Evolutionary conservation across 2,113 vertebrate species (phyloP), one percentile per base, ranked within the genome.

Genomic region (Semicossyphus pulcher): DNA sequence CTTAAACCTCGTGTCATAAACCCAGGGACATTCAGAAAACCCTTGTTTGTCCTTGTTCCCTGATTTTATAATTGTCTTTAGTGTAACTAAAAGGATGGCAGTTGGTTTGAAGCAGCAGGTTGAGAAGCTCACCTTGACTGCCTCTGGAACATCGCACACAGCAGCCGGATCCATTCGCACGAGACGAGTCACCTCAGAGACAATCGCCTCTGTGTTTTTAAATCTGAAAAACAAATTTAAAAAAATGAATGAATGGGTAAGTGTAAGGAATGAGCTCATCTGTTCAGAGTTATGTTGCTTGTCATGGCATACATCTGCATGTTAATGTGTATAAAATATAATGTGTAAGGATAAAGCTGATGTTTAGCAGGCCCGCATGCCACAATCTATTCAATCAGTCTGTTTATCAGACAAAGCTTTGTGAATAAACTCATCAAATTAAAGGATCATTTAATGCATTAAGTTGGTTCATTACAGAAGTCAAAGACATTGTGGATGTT

Each of bases 191-290:
- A 99, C 97, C 90, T 99, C 97, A 4, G 93, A 94, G 56, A 96
- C 96, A 20, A 99, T 98, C 20, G 95, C 95, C 85, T 99, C 97
- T 7, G 96, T 96, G 91, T 98, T 97, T 90, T 98, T 99, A 90
- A 99, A 99, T 76, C 97, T 99, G 74, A 9, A 52, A 59, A 41
- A 32, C 7, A 69, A 68, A 59, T n/a, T n/a, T 23, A 12, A 41
- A 3, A 61, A 42, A 25, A 1, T 12, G 9, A 44, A 21, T n/a
- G 21, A n/a, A 10, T 44, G 20, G 4, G 23, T n/a, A n/a, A n/a
- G 15, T 2, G 5, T 5, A 41, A 23, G 9, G 2, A 49, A 25
- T 7, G 10, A 14, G 4, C 53, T 41, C 9, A 18, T 45, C 21
- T 47, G 2, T 42, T 52, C 16, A 31, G 18, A 53, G n/a, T 4